phyloP scores from a whole-genome alignment of 2,888 invertebrate genomes.

The Yponomeuta plumbellus region DNA sequence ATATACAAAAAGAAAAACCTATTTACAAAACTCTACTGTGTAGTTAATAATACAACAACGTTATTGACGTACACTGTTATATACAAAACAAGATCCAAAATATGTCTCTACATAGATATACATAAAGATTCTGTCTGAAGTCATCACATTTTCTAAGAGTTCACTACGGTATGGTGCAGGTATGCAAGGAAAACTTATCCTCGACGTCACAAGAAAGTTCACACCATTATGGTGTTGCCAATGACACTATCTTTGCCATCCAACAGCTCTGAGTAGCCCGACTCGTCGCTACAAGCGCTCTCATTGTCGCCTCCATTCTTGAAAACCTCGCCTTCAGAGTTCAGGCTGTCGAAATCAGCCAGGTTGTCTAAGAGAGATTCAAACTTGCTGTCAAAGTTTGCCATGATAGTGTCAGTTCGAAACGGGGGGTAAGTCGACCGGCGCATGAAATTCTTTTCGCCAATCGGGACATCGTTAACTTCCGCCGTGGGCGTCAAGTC shows the following conservation, averaged over 20 bases:
- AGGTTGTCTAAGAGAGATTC: conserved; percentile 63
- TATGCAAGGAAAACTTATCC: neutral
- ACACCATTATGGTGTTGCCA: conserved; percentile 71
- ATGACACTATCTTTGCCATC: conserved; percentile 73
- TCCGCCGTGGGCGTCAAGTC: conserved; percentile 39
- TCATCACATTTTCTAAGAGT: conserved; percentile 15
- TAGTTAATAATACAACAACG: conserved; percentile 47
- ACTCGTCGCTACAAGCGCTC: conserved; percentile 93
- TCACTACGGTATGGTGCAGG: neutral
- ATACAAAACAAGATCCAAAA: conserved; percentile 24
- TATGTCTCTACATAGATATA: neutral
- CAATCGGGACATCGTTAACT: conserved; percentile 67
- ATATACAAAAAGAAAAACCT: conserved; percentile 33
- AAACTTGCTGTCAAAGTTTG: conserved; percentile 55
- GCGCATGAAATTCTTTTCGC: conserved; percentile 65
- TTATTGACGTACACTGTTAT: conserved; percentile 32
- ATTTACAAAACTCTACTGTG: conserved; percentile 52
- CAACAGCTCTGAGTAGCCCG: conserved; percentile 89
- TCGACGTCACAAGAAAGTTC: neutral
- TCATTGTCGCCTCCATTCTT: conserved; percentile 79
- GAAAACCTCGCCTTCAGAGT: conserved; percentile 69
- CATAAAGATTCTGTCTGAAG: conserved; percentile 17
- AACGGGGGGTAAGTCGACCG: conserved; percentile 67
- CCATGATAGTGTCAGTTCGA: conserved; percentile 42
- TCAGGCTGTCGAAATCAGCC: conserved; percentile 57